A percentile compares a stretch with the other conserved stretches of the same genome.
These are phyloP conservation scores for Anthophora plumipes DNA, from an alignment of 2,888 invertebrate species.

Conservation along the genomic window DNA sequence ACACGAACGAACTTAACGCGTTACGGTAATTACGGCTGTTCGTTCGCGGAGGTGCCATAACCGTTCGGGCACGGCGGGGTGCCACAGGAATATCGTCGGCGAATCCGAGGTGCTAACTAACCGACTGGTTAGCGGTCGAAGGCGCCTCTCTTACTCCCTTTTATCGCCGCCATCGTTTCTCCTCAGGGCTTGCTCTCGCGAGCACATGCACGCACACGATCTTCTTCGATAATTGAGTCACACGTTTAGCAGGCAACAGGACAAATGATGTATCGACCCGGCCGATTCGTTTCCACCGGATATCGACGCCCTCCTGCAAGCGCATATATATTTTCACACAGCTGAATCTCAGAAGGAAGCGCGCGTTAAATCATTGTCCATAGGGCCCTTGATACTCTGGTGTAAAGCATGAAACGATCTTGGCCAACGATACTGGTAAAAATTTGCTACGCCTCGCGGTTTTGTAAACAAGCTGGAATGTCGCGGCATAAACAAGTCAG, in stretches of 20 bases:
- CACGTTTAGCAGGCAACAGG: slow-evolving; percentile 67
- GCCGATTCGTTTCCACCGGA: slow-evolving; percentile 76
- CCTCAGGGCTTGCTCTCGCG: slow-evolving; percentile 33
- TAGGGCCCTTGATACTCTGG: not conserved
- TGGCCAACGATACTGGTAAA: slow-evolving; percentile 18
- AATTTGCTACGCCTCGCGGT: slow-evolving; percentile 11
- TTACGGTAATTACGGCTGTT: slow-evolving; percentile 78
- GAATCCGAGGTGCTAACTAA: slow-evolving; percentile 74
- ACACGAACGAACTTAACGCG: slow-evolving; percentile 70
- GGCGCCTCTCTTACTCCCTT: slow-evolving; percentile 69
- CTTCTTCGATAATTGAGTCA: slow-evolving; percentile 68
- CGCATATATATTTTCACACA: slow-evolving; percentile 45
- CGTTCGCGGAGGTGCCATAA: slow-evolving; percentile 74
- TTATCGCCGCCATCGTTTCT: slow-evolving; percentile 62
- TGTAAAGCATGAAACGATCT: not conserved
- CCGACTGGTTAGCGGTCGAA: slow-evolving; percentile 71
- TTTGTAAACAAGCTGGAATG: slow-evolving; percentile 15
- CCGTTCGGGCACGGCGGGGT: slow-evolving; percentile 73
- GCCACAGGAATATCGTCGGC: slow-evolving; percentile 70
- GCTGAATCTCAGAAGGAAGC: slow-evolving; percentile 37
- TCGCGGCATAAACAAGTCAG: not conserved
- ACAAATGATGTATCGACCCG: slow-evolving; percentile 71
- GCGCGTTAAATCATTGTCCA: slow-evolving; percentile 42
- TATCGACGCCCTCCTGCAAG: slow-evolving; percentile 62
- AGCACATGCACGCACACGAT: slow-evolving; percentile 40